Evolutionary conservation across 2,888 invertebrate species (phyloP), one percentile per base, ranked within the genome.

Genomic region (Apomyelois bistriatella): DNA sequence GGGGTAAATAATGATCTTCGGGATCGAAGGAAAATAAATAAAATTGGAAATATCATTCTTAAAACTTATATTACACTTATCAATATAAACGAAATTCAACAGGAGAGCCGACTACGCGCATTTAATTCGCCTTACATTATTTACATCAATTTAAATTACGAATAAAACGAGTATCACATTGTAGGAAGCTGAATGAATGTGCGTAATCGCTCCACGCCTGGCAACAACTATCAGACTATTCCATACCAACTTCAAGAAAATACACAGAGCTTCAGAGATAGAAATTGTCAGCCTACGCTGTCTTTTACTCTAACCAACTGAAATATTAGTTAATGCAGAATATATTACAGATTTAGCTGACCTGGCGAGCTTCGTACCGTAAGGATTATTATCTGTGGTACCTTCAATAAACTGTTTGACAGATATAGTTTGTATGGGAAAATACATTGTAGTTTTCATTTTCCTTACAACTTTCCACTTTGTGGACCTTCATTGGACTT

Each of bases 221-320:
- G 69, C 68, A 79, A 78, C 73, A 74, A 80, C 71, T 75, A 74
- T 74, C 59, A 80, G 70, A 69, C 22, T 4, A 16, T 32, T 32
- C 32, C 4, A 9, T 32, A 32, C 32, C 10, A 9, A 32, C 10
- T 9, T 32, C 9, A 32, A 32, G 7, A 6, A 32, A 32, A 22
- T 22, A 22, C 22, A 22, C 22, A 22, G 22, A 32, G 32, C 32
- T 32, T 32, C 32, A 32, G 32, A 32, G 22, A 22, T 22, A 22
- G 2, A n/a, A 2, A 22, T 22, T 22, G 22, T 22, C 22, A 32
- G 28, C 7, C 28, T 28, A 32, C 5, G 32, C 32, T 22, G 22
- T 22, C 5, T 22, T 22, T 22, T 22, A n/a, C n/a, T n/a, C n/a
- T n/a, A n/a, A n/a, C n/a, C n/a, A n/a, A n/a, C n/a, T n/a, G n/a